Base-by-base conservation (phyloP, 2,888 invertebrate species). In the Drepanosiphum platanoidis region DNA sequence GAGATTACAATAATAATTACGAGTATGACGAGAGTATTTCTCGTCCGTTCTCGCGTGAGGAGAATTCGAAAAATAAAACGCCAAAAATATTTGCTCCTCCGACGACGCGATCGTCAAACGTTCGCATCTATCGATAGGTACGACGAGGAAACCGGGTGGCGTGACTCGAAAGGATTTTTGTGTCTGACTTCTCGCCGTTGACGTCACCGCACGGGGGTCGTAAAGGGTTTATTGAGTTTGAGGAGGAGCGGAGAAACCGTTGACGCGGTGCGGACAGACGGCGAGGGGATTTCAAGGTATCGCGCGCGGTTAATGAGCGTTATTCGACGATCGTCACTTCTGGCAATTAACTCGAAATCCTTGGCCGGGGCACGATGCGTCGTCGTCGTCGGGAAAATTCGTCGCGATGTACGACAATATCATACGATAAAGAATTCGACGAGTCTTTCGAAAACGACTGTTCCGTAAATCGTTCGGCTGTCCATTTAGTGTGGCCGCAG, bases 331-430 rank as follows among this genome's bases (percentile, higher is more conserved):
- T 61, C 9, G 64, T 64, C 27, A 27, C 13, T 64, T 64, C 30
- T 30, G 64, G 64, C 64, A 72, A 72, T 75, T 75, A 75, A 75
- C 52, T 75, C n/a, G 34, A 75, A 75, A 58, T 34, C 32, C 52
- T 34, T n/a, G 27, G 22, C 9, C 3, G n/a, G n/a, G n/a, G n/a
- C n/a, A n/a, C n/a, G n/a, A n/a, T n/a, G n/a, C n/a, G n/a, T n/a
- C n/a, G n/a, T n/a, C n/a, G n/a, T n/a, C n/a, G n/a, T n/a, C n/a
- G n/a, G n/a, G n/a, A n/a, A n/a, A n/a, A n/a, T n/a, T n/a, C n/a
- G n/a, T n/a, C 27, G 39, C 39, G 70, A 36, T 36, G 70, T 36
- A n/a, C 13, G 5, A 70, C 15, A 13, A 34, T 36, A 39, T 71
- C 30, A 32, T 42, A 72, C 46, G 72, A n/a, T n/a, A n/a, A n/a